Evolutionary conservation across 1,140 invertebrate species (phyloP).

Genomic region (Drosophila lacteicornis): DNA sequence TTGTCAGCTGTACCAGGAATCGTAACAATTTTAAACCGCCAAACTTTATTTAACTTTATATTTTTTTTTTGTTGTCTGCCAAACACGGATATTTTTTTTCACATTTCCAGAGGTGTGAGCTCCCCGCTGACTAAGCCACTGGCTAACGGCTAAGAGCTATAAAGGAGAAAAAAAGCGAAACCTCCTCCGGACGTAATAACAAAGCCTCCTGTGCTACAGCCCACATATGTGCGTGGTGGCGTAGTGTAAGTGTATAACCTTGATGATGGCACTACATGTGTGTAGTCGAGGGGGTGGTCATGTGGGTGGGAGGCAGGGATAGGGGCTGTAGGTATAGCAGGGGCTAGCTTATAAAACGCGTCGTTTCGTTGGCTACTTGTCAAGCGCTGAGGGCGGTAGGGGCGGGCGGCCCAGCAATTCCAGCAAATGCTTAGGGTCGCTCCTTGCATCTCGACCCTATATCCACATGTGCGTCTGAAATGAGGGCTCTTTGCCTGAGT

Average conservation of each 20-base stretch:
- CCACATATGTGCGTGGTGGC: conserved; percentile 48
- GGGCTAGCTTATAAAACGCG: conserved; percentile 67
- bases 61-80: background rate
- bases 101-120: conserved; percentile 11
- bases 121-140: conserved; percentile 63
- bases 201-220: conserved; percentile 42
- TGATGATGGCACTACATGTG: conserved; percentile 53
- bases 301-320: background rate
- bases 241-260: conserved; percentile 58
- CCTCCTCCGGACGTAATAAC: conserved; percentile 70
- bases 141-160: conserved; percentile 37
- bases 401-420: conserved; percentile 29
- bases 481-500: conserved; percentile 46
- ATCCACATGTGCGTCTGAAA: conserved; percentile 35
- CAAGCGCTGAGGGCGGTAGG: conserved; percentile 5
- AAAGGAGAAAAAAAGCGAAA: conserved; percentile 21
- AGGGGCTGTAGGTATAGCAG: background rate
- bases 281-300: conserved; percentile 2
- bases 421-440: conserved; percentile 41
- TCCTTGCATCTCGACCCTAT: background rate
- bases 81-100: conserved; percentile 19
- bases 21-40: conserved; percentile 10
- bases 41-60: conserved; percentile 28
- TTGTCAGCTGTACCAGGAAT: conserved; percentile 11
- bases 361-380: conserved; percentile 57